Base-by-base conservation (phyloP, 2,113 vertebrate species). In the Ophthalmolycus amberensis region DNA sequence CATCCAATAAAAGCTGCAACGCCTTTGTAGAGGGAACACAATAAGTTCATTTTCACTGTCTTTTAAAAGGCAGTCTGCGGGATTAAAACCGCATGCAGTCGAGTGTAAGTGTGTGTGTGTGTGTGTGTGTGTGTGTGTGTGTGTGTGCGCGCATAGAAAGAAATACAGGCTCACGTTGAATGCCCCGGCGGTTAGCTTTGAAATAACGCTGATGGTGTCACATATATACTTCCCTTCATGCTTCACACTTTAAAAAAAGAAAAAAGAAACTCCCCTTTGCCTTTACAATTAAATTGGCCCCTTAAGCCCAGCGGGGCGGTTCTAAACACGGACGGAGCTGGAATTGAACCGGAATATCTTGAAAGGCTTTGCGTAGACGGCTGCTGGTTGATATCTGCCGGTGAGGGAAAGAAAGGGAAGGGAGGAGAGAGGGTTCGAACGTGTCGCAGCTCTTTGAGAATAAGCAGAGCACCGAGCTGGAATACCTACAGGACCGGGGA, bases 101-200 rank as follows among this genome's bases (percentile, higher is more conserved):
- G 42, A 52, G 70, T 72, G 70, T 38, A 38, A 40, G 20, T 46
- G 62, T 75, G 73, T 22, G 4, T 29, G 72, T 78, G 74, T 69
- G 73, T 52, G 29, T 70, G 50, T 59, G 68, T 44, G 77, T 77
- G 70, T 22, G 78, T 62, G 59, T 71, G n/a, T 80, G 60, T 75
- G 59, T 56, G 69, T 76, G 77, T 70, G 74, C 25, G 77, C 73
- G 74, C 65, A 71, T 44, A 84, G 76, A 80, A 50, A 83, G 75
- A 82, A 86, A 82, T 78, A 56, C 85, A 89, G 89, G 89, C 90
- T 93, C 88, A 83, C 91, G 80, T 79, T 74, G 82, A 90, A 89
- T 84, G 83, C 83, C 80, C 75, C 66, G 20, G 92, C 22, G 91
- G 94, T 94, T 93, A 90, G 75, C 95, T 96, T 96, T 95, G 95